phyloP scores from a whole-genome alignment of 2,113 vertebrate species.

The Taxidea taxus region DNA sequence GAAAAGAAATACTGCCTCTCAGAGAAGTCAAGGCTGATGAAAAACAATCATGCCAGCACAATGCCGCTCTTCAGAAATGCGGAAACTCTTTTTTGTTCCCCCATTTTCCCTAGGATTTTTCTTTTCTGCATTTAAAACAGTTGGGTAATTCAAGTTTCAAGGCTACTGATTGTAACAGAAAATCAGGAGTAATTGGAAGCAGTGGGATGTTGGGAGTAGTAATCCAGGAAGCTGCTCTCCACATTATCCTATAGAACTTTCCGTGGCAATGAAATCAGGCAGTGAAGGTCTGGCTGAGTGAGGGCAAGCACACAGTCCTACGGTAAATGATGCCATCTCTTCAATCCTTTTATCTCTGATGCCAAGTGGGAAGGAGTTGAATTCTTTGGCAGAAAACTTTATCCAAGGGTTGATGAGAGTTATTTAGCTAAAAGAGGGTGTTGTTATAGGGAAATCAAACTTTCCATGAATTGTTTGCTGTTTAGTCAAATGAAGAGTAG shows the following conservation, averaged over 20 bases:
- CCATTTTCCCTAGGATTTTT: constrained; percentile 50
- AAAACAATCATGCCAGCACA: background rate
- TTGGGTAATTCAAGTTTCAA: constrained; percentile 69
- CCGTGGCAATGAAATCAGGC: constrained; percentile 52
- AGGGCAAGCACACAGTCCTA: constrained; percentile 57
- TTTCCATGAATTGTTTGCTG: background rate
- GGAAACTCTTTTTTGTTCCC: background rate
- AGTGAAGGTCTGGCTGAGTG: constrained; percentile 62
- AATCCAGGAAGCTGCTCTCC: constrained; percentile 62
- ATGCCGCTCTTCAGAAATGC: background rate
- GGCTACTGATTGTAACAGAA: constrained; percentile 69
- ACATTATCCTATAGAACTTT: constrained; percentile 66
- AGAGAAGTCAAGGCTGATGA: background rate
- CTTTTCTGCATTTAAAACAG: constrained; percentile 52
- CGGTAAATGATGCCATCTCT: constrained; percentile 51
- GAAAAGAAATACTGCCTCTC: background rate
- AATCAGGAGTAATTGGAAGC: constrained; percentile 78
- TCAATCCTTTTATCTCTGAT: constrained; percentile 53
- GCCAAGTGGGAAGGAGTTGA: background rate
- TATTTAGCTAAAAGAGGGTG: constrained; percentile 42
- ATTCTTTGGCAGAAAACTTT: constrained; percentile 64
- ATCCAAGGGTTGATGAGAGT: constrained; percentile 29
- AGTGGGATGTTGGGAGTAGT: constrained; percentile 68
- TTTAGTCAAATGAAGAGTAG: constrained; percentile 11
- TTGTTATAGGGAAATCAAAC: constrained; percentile 57